Evolutionary conservation across 1,140 invertebrate species (phyloP).

Genomic region (Myzus persicae): DNA sequence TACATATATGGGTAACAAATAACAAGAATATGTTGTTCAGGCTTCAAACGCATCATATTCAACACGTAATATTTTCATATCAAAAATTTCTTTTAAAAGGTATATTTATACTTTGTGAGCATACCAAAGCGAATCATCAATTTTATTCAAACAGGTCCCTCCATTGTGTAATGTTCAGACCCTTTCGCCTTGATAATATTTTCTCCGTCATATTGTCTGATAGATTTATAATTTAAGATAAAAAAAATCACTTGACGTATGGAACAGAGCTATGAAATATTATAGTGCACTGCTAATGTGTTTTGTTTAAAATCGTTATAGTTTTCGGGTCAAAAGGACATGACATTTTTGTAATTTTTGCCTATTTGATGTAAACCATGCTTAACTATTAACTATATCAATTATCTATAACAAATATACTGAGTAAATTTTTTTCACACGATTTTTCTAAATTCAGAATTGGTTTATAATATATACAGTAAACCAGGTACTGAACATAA

Average conservation of each 20-base stretch:
- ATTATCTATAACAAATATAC: background rate
- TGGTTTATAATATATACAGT: background rate
- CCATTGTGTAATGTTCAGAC: background rate
- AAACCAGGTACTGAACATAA: background rate
- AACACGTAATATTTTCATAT: background rate
- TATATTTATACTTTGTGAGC: background rate
- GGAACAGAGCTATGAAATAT: background rate
- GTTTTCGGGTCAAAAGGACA: background rate
- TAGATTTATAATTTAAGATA: slow-evolving; percentile 33
- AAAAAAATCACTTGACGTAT: slow-evolving; percentile 15
- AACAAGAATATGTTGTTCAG: background rate
- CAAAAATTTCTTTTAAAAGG: background rate
- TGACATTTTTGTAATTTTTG: background rate
- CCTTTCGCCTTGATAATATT: background rate
- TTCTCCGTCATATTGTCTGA: background rate
- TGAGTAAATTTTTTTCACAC: background rate
- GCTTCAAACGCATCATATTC: background rate
- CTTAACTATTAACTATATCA: too few relatives aligned
- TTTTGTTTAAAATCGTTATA: slow-evolving; percentile 5
- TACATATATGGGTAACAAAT: background rate
- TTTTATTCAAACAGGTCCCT: slow-evolving; percentile 7
- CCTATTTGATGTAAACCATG: background rate
- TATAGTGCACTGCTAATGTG: background rate
- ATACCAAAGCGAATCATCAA: background rate
- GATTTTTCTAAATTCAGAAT: background rate